These are phyloP conservation scores for Antheraea assamensis DNA, from an alignment of 2,888 invertebrate species.

Conservation along the genomic window DNA sequence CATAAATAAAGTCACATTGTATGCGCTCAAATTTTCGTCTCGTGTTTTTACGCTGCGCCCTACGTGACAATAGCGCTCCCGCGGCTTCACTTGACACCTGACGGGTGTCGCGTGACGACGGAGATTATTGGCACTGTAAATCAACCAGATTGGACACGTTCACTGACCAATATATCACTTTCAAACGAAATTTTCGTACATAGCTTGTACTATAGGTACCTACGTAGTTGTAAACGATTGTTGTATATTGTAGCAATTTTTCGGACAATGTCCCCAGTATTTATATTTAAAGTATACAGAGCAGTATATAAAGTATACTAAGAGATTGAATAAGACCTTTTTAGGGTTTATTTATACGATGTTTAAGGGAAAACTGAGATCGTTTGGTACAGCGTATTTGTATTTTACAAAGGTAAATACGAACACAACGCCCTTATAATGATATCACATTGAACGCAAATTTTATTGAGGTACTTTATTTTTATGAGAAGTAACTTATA, in stretches of 20 bases:
- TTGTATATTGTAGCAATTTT: constrained; percentile 39
- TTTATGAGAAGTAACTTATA: not conserved
- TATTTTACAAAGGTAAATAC: constrained; percentile 12
- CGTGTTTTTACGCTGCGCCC: constrained; percentile 43
- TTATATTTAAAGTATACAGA: constrained; percentile 20
- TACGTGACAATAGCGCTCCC: constrained; percentile 54
- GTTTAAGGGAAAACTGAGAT: constrained; percentile 17
- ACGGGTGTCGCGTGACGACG: constrained; percentile 62
- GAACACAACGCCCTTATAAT: not conserved
- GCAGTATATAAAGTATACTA: not conserved
- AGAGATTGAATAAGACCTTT: not conserved
- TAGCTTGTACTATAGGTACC: constrained; percentile 28
- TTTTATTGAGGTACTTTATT: constrained; percentile 9
- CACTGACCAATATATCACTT: constrained; percentile 62
- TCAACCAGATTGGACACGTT: constrained; percentile 71
- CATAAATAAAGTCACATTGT: not conserved
- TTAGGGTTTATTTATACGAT: not conserved
- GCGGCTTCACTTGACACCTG: constrained; percentile 57
- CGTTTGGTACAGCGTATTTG: constrained; percentile 22
- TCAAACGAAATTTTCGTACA: constrained; percentile 32
- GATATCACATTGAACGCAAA: not conserved
- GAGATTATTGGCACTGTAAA: constrained; percentile 74
- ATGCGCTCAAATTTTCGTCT: not conserved
- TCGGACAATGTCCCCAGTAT: constrained; percentile 39
- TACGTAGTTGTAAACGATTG: constrained; percentile 23